Evolutionary conservation across 2,888 invertebrate species (phyloP).

Genomic region (Pachliopta kotzebuea): DNA sequence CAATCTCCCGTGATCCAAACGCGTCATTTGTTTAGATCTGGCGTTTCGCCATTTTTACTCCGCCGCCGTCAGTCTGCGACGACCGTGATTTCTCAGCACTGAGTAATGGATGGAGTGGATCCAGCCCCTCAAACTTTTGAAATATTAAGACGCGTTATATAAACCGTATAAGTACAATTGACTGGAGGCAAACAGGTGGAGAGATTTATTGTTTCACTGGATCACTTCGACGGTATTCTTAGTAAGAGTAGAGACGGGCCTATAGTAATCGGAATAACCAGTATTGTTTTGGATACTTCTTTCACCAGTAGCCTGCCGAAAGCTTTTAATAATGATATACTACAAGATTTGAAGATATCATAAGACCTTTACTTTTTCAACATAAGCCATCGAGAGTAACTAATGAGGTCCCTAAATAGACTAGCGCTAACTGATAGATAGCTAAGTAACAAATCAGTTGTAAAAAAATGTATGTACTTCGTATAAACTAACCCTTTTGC

Average conservation of each 20-base stretch:
- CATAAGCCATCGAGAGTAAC: too few relatives aligned
- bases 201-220: conserved; percentile 13
- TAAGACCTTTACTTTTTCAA: too few relatives aligned
- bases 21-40: conserved; percentile 25
- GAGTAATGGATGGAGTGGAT: conserved; percentile 30
- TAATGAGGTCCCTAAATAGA: too few relatives aligned
- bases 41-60: conserved; percentile 30
- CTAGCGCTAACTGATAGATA: too few relatives aligned
- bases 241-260: neutral
- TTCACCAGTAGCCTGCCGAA: too few relatives aligned
- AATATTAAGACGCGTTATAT: conserved; percentile 17
- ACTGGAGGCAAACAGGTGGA: neutral
- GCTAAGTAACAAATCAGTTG: too few relatives aligned
- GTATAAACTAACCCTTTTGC: neutral
- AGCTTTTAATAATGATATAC: too few relatives aligned
- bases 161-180: conserved; percentile 15
- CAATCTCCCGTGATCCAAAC: conserved; percentile 17
- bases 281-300: too few relatives aligned
- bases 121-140: conserved; percentile 27
- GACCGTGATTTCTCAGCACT: conserved; percentile 28
- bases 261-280: too few relatives aligned
- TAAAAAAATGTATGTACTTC: too few relatives aligned
- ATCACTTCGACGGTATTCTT: neutral
- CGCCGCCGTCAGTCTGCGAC: conserved; percentile 24
- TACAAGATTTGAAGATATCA: too few relatives aligned